Conservation (phyloP, 2,113 vertebrate species). For the Crypturellus undulatus region DNA sequence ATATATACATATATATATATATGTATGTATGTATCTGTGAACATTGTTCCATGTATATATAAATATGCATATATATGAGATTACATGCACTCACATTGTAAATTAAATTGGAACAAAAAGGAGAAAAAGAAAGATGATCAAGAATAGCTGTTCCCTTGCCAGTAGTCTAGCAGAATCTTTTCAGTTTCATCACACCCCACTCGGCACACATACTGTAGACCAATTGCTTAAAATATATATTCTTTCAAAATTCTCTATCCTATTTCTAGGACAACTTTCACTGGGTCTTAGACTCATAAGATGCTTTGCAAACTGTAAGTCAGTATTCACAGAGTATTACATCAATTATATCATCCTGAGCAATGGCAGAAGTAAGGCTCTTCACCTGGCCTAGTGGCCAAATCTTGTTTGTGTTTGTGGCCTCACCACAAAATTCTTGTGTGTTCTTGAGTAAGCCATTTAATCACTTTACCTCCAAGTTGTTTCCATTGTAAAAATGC, state of each 20-base stretch:
- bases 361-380: not conserved
- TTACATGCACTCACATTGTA: not conserved
- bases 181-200: not conserved
- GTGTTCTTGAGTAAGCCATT: not conserved
- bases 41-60: no score
- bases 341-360: not conserved
- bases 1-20: not conserved
- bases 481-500: not conserved
- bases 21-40: no score
- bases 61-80: not conserved
- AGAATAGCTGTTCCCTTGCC: not conserved
- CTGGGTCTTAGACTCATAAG: not conserved
- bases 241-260: not conserved
- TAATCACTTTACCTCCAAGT: not conserved
- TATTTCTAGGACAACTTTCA: not conserved
- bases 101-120: not conserved
- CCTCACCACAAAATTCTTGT: not conserved
- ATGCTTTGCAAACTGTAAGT: not conserved
- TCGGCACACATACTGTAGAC: not conserved
- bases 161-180: not conserved
- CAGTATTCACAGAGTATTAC: not conserved
- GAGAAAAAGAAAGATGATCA: not conserved
- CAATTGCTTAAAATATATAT: not conserved
- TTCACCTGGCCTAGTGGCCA: not conserved
- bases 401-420: conserved; percentile 8